phyloP scores from a whole-genome alignment of 2,797 vertebrate species.

The Pipistrellus nathusii region DNA sequence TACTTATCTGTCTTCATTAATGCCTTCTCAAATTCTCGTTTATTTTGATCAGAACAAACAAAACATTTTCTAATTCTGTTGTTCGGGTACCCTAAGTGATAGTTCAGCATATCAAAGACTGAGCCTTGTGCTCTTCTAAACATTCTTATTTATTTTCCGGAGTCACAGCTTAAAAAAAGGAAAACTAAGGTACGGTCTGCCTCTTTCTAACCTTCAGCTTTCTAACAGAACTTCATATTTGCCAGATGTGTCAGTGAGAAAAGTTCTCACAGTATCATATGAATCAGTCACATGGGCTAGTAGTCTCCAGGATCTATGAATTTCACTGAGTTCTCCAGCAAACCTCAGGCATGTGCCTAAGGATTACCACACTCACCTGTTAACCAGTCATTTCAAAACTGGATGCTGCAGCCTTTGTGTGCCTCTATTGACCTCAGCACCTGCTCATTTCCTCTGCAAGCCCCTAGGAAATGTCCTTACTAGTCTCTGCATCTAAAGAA shows the following conservation, averaged over 20 bases:
- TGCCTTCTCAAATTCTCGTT: not conserved
- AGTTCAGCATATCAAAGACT: not conserved
- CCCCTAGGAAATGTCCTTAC: not conserved
- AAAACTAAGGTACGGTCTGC: not conserved
- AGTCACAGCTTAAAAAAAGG: not conserved
- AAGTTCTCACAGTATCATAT: not conserved
- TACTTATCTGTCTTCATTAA: slow-evolving; percentile 44
- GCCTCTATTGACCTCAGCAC: not conserved
- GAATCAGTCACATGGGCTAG: not conserved
- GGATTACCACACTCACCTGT: not conserved
- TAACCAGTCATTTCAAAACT: not conserved
- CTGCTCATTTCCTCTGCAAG: not conserved
- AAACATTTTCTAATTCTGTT: not conserved
- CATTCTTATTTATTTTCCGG: slow-evolving; percentile 1
- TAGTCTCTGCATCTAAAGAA: not conserved
- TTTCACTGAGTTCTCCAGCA: not conserved
- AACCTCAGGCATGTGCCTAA: not conserved
- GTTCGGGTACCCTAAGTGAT: not conserved
- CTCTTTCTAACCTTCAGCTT: slow-evolving; percentile 2
- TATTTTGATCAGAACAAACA: slow-evolving; percentile 5
- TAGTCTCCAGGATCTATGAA: not conserved
- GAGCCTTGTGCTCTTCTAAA: not conserved
- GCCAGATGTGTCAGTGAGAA: not conserved
- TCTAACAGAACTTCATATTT: not conserved
- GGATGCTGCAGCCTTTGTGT: not conserved